Percentiles rank a stretch among this genome's conserved stretches.
phyloP scores from a whole-genome alignment of 1,140 invertebrate species.

The Bombus fervidus region DNA sequence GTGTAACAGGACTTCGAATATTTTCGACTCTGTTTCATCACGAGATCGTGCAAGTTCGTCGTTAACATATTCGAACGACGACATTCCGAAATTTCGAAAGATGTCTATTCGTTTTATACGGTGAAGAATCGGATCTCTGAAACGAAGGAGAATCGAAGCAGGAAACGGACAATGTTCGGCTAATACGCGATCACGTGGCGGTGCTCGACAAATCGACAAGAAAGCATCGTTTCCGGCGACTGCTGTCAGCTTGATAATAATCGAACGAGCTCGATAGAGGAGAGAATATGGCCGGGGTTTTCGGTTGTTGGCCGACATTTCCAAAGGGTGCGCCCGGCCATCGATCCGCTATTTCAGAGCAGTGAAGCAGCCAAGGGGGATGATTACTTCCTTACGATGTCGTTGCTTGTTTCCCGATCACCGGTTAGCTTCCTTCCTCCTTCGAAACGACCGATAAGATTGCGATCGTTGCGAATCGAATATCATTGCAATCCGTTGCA shows the following conservation, averaged over 20 bases:
- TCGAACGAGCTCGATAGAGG: neutral
- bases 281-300: conserved; percentile 34
- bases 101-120: too few species aligned
- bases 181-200: conserved; percentile 25
- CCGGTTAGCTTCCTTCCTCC: conserved; percentile 38
- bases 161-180: neutral
- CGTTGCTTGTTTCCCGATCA: conserved; percentile 52
- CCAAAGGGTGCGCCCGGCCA: conserved; percentile 47
- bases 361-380: conserved; percentile 39
- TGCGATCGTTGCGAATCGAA: conserved; percentile 52
- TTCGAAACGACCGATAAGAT: conserved; percentile 63
- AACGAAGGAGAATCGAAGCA: neutral
- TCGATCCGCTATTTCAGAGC: conserved; percentile 57
- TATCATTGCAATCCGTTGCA: conserved; percentile 40
- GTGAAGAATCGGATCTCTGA: neutral
- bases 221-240: conserved; percentile 29
- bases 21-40: neutral
- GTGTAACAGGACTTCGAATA: neutral
- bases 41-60: neutral
- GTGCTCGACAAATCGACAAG: conserved; percentile 15
- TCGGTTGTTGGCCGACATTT: conserved; percentile 60
- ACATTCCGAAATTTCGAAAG: neutral
- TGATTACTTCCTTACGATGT: conserved; percentile 53
- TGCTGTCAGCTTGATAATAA: conserved; percentile 28
- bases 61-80: neutral